Conservation (phyloP, 1,140 invertebrate species). For the Uloborus diversus region DNA sequence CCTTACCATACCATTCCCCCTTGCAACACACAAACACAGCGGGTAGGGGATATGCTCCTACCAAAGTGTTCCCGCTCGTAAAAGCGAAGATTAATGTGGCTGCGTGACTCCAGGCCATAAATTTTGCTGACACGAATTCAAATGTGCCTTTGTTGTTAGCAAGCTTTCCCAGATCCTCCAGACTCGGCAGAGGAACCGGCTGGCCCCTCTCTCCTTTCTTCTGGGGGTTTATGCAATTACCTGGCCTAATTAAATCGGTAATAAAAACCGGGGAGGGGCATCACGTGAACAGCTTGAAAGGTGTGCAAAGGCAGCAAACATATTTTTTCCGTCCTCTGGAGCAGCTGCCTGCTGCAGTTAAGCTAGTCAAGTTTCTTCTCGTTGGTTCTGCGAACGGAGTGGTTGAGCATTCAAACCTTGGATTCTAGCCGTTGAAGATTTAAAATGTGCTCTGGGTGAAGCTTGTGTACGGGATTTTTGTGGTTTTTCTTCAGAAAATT, state of each 20-base stretch:
- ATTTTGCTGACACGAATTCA: constrained; percentile 37
- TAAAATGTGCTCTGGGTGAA: too few relatives aligned
- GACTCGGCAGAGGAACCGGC: background rate
- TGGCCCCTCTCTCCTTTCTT: background rate
- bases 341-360: background rate
- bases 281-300: constrained; percentile 23
- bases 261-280: constrained; percentile 20
- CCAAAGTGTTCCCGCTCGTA: background rate
- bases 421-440: too few relatives aligned
- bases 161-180: too few relatives aligned
- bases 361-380: background rate
- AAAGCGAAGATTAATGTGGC: constrained; percentile 37
- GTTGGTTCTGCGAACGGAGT: too few relatives aligned
- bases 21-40: too few relatives aligned
- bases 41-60: background rate
- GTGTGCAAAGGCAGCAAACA: constrained; percentile 17
- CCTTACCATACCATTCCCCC: background rate
- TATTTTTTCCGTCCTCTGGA: constrained; percentile 13
- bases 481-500: background rate
- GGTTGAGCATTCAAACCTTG: too few relatives aligned
- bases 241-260: constrained; percentile 40
- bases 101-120: constrained; percentile 38
- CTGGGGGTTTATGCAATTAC: constrained; percentile 3
- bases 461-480: background rate
- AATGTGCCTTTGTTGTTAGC: constrained; percentile 10